phyloP scores from a whole-genome alignment of 2,797 vertebrate species.

The Pipistrellus kuhlii region DNA sequence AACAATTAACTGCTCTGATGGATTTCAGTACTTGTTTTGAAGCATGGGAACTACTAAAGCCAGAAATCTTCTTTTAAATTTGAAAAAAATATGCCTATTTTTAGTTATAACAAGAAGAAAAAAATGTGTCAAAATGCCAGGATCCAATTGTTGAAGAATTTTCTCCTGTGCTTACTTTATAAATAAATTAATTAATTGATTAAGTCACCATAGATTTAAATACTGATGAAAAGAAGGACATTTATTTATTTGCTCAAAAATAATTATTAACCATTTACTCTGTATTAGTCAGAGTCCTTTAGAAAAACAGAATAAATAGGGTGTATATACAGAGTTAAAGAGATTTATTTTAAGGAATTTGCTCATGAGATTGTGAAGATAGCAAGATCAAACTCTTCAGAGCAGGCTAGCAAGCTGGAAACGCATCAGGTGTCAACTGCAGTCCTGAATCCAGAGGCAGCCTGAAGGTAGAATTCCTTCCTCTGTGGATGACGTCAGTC shows the following conservation, averaged over 20 bases:
- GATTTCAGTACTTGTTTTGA: slow-evolving; percentile 62
- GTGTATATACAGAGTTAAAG: neutral
- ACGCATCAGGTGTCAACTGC: neutral
- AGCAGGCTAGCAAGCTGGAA: neutral
- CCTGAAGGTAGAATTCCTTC: neutral
- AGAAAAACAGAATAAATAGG: neutral
- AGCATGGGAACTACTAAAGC: neutral
- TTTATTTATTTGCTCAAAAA: slow-evolving; percentile 21
- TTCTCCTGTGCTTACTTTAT: slow-evolving; percentile 4
- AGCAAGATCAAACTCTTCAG: neutral
- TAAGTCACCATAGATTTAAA: neutral
- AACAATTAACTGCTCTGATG: slow-evolving; percentile 44
- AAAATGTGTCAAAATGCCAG: neutral
- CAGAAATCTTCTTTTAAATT: slow-evolving; percentile 25
- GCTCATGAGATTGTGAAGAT: neutral
- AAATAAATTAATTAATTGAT: neutral
- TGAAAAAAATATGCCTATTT: slow-evolving; percentile 57
- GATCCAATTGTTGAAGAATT: neutral
- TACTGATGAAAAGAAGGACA: neutral
- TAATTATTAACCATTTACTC: neutral
- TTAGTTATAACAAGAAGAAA: neutral
- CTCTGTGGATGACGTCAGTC: neutral
- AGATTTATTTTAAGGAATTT: neutral
- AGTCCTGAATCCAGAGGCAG: neutral
- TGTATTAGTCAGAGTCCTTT: neutral